Evolutionary conservation across 2,797 vertebrate genomes (phyloP), one percentile per base, ranked within the genome.

Genomic region (Micrastur ruficollis): DNA sequence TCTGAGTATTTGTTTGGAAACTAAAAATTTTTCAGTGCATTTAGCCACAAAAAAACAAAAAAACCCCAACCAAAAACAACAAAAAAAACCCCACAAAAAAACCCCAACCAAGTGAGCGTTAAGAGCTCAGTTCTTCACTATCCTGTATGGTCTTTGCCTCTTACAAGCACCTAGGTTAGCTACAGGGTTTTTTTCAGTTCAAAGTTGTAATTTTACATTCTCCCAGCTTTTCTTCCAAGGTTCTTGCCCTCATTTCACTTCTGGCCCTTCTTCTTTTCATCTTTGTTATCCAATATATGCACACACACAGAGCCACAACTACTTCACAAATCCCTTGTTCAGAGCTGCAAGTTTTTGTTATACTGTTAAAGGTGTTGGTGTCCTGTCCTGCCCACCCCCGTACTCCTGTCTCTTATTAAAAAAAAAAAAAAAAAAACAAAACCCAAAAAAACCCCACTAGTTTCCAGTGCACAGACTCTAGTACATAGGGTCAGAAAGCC

Each of bases 1-100:
- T n/a, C 81, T 47, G 61, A 90, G 66, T 42, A 40, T 46, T 38
- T 95, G 58, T 95, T 96, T 89, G 95, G 93, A 80, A 89, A 75
- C 15, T 89, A 84, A 67, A 59, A 53, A 31, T 26, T 76, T 87
- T 96, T 97, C 93, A 96, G 87, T 55, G 72, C 89, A 84, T 97
- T 96, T 56, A 96, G 93, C 63, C 91, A 90, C 25, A 78, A 46
- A 36, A 66, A 85, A 36, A 90, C 36, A 20, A 21, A 21, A 56
- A 90, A n/a, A n/a, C n/a, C n/a, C n/a, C n/a, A n/a, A n/a, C n/a
- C n/a, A n/a, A n/a, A n/a, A n/a, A n/a, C n/a, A n/a, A n/a, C n/a
- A n/a, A n/a, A n/a, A n/a, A n/a, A n/a, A n/a, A n/a, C n/a, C n/a
- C n/a, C n/a, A n/a, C n/a, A n/a, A n/a, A n/a, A n/a, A n/a, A n/a